Evolutionary conservation across 2,888 invertebrate genomes (phyloP), one percentile per base, ranked within the genome.

Genomic region (Nomada fucata): DNA sequence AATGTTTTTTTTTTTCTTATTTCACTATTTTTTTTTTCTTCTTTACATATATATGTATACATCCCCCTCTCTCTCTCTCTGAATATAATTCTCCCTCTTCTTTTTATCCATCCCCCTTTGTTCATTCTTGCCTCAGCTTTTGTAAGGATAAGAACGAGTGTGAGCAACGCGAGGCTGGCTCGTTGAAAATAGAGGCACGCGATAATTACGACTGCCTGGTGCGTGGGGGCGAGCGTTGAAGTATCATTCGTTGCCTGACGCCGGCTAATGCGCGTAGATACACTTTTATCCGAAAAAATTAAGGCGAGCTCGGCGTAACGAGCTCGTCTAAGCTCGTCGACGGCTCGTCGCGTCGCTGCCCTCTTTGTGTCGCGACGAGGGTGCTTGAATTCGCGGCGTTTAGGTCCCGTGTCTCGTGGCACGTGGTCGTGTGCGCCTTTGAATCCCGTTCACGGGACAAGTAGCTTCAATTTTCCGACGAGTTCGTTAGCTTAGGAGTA

Each of bases 151-250:
- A 59, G 44, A 44, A 44, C n/a, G 36, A 65, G 47, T 9, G 23
- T 5, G 11, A 18, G 11, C 2, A 26, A 44, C 55, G 20, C 53
- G 29, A 42, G 42, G 11, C 5, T 29, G 15, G 26, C 57, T 84
- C 67, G 69, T 80, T 78, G 77, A 71, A 74, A 76, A 74, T 29
- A 59, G 64, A 68, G 68, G 64, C 44, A 55, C 26, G 23, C 75
- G 76, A 75, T 85, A 85, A 82, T 85, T 75, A 72, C 74, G 79
- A 71, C 36, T 64, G 68, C 70, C 70, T 44, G 60, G 78, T 74
- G 78, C 67, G 79, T 79, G 36, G 65, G 59, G 47, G 64, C 59
- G 47, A 52, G 55, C 15, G 26, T 13, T 76, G n/a, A 71, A 72
- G 71, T 68, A 57, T 76, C 71, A 80, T 71, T 71, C 69, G 67